Conservation (phyloP, 2,888 invertebrate species). For the Diarsia dahlii region DNA sequence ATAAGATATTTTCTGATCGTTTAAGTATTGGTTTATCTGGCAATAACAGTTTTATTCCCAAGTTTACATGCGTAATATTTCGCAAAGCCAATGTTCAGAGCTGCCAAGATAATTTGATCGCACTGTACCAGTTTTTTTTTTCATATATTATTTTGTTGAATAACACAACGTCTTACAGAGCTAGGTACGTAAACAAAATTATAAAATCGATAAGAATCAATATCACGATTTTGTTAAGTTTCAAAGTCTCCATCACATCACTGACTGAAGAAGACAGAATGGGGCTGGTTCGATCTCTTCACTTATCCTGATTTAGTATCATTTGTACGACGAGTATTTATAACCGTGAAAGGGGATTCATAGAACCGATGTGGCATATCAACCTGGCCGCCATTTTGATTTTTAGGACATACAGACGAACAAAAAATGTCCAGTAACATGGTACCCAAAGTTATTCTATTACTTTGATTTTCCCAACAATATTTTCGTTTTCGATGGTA, state of each 20-base stretch:
- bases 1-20: too few species aligned
- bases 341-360: neutral
- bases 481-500: neutral
- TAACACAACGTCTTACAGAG: neutral
- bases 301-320: neutral
- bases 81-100: too few species aligned
- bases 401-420: too few species aligned
- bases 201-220: slow-evolving; percentile 1
- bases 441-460: too few species aligned
- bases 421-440: too few species aligned
- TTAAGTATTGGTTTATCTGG: too few species aligned
- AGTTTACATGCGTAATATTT: too few species aligned
- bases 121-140: slow-evolving; percentile 2
- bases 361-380: too few species aligned
- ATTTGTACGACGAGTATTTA: too few species aligned
- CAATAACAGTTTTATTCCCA: too few species aligned
- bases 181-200: neutral
- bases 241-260: neutral
- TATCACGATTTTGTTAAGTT: slow-evolving; percentile 5
- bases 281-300: neutral
- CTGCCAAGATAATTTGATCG: too few species aligned
- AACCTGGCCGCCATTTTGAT: too few species aligned
- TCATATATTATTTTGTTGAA: neutral
- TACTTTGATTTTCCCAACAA: neutral
- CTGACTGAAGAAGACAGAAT: neutral